Percentiles rank a stretch among this genome's conserved stretches.
phyloP scores from a whole-genome alignment of 2,888 invertebrate genomes.

The Spilosoma lubricipeda region DNA sequence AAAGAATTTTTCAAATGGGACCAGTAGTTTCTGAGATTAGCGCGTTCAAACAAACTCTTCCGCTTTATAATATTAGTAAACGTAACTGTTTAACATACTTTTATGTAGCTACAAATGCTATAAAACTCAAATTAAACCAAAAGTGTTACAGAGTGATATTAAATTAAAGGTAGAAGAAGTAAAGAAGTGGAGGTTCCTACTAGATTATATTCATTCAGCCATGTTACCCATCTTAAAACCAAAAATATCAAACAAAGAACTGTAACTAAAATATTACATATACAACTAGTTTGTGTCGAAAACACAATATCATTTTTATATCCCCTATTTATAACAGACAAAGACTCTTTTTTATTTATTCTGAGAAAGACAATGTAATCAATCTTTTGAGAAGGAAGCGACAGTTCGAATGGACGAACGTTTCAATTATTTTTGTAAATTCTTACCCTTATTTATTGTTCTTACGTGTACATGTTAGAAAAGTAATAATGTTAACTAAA shows the following conservation, averaged over 20 bases:
- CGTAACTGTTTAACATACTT: neutral
- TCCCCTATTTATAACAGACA: neutral
- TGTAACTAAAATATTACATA: too few relatives aligned
- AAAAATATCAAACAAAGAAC: too few relatives aligned
- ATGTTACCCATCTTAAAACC: too few relatives aligned
- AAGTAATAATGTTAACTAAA: neutral
- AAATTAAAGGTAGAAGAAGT: neutral
- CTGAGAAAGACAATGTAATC: neutral
- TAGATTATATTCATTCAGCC: too few relatives aligned
- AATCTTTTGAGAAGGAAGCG: neutral
- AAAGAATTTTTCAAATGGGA: too few relatives aligned
- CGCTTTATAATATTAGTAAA: too few relatives aligned
- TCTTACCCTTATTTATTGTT: neutral
- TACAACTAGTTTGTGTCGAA: neutral
- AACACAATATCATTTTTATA: neutral
- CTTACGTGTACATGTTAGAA: neutral
- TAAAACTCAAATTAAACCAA: neutral
- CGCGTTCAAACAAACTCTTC: too few relatives aligned
- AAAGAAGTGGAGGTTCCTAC: neutral
- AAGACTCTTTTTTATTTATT: neutral
- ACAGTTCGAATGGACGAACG: neutral
- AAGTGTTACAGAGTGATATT: neutral
- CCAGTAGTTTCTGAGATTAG: too few relatives aligned
- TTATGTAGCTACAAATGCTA: neutral
- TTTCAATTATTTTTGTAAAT: neutral